These are phyloP conservation scores for Digitonthophagus gazella DNA, from an alignment of 2,888 invertebrate species.

Conservation along the genomic window DNA sequence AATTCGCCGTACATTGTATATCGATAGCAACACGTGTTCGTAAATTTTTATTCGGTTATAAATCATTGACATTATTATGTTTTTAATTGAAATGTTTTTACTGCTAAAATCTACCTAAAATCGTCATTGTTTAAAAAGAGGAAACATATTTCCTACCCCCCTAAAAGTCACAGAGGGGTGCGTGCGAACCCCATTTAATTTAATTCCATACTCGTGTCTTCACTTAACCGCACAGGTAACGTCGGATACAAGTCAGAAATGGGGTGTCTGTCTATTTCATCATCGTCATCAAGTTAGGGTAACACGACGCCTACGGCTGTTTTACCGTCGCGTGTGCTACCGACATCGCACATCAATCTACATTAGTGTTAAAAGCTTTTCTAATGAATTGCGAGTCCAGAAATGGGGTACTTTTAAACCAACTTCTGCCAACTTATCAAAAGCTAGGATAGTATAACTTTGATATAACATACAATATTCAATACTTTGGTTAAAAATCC, in stretches of 20 bases:
- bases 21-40: too few species aligned
- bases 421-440: background rate
- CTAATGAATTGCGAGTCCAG: constrained; percentile 49
- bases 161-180: too few species aligned
- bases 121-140: too few species aligned
- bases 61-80: too few species aligned
- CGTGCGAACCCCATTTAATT: constrained; percentile 27
- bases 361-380: constrained; percentile 52
- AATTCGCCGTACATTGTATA: too few species aligned
- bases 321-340: constrained; percentile 42
- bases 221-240: constrained; percentile 33
- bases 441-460: too few species aligned
- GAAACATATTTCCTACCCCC: too few species aligned
- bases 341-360: constrained; percentile 50
- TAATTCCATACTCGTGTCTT: constrained; percentile 35
- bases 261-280: constrained; percentile 25
- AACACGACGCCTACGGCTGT: constrained; percentile 31
- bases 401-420: background rate
- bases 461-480: too few species aligned
- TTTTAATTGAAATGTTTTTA: too few species aligned
- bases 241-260: constrained; percentile 18
- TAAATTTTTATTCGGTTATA: too few species aligned
- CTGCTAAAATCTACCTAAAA: too few species aligned
- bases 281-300: constrained; percentile 11
- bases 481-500: too few species aligned